phyloP scores from a whole-genome alignment of 2,113 vertebrate genomes.

The Hyla sarda region DNA sequence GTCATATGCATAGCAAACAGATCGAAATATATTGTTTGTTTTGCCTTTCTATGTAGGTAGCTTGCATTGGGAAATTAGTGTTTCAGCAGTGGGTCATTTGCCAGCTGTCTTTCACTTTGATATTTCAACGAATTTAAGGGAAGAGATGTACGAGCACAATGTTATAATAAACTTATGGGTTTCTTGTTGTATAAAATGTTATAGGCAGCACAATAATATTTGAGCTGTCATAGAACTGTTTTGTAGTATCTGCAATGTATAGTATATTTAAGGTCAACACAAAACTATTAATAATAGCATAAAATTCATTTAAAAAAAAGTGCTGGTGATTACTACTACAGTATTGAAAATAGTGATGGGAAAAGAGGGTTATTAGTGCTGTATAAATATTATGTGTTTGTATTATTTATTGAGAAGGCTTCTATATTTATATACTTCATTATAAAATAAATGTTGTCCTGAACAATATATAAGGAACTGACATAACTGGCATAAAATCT shows the following conservation, averaged over 20 bases:
- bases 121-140: not conserved
- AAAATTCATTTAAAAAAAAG: not conserved
- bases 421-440: not conserved
- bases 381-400: too few relatives aligned
- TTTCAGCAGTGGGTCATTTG: not conserved
- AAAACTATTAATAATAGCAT: not conserved
- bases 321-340: not conserved
- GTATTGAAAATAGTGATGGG: not conserved
- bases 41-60: conserved; percentile 9
- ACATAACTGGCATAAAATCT: too few relatives aligned
- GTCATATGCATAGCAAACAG: conserved; percentile 63
- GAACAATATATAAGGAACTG: not conserved
- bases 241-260: not conserved
- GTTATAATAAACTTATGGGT: not conserved
- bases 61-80: conserved; percentile 1
- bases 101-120: conserved; percentile 1
- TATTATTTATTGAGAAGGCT: too few relatives aligned
- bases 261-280: not conserved
- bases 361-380: not conserved
- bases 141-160: not conserved
- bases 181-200: not conserved
- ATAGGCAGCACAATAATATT: not conserved
- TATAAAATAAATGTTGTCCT: not conserved
- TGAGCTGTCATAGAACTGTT: not conserved
- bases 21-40: conserved; percentile 60